Percentiles rank a stretch among this genome's conserved stretches.
These are phyloP conservation scores for Campopleginae sp. DNA, from an alignment of 2,888 invertebrate species.

Conservation along the genomic window DNA sequence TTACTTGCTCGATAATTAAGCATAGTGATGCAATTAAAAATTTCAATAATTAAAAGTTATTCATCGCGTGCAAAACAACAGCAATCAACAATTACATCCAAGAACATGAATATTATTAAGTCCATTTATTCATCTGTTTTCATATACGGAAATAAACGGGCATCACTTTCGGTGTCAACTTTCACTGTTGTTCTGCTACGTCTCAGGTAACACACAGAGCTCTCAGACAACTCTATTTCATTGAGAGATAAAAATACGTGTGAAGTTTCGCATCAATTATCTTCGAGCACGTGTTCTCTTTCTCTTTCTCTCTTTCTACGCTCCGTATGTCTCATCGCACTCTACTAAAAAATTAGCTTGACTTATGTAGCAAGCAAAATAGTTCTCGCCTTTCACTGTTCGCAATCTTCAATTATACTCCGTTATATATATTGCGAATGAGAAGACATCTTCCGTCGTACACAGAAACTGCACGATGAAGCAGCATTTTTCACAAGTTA, in stretches of 20 bases:
- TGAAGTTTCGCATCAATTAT: conserved; percentile 62
- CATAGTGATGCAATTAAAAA: not conserved
- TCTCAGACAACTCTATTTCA: not conserved
- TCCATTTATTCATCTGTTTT: not conserved
- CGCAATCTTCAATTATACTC: conserved; percentile 33
- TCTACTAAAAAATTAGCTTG: not conserved
- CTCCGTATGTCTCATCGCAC: not conserved
- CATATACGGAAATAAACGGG: not conserved
- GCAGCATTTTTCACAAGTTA: conserved; percentile 48
- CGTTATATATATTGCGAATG: conserved; percentile 17
- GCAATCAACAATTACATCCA: not conserved
- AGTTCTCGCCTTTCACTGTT: conserved; percentile 42
- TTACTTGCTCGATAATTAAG: not conserved
- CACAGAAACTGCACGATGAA: conserved; percentile 32
- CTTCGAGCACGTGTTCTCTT: conserved; percentile 27
- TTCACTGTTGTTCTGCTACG: conserved; percentile 9
- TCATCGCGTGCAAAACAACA: not conserved
- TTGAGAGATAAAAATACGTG: conserved; percentile 40
- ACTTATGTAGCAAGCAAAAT: not conserved
- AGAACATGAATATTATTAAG: not conserved
- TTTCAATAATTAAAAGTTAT: not conserved
- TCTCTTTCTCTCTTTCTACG: not conserved
- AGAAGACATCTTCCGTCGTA: conserved; percentile 17
- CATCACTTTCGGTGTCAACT: conserved; percentile 9
- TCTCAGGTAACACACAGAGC: not conserved